Evolutionary conservation across 2,797 vertebrate species (phyloP).

Genomic region (Neopelma chrysocephalum): DNA sequence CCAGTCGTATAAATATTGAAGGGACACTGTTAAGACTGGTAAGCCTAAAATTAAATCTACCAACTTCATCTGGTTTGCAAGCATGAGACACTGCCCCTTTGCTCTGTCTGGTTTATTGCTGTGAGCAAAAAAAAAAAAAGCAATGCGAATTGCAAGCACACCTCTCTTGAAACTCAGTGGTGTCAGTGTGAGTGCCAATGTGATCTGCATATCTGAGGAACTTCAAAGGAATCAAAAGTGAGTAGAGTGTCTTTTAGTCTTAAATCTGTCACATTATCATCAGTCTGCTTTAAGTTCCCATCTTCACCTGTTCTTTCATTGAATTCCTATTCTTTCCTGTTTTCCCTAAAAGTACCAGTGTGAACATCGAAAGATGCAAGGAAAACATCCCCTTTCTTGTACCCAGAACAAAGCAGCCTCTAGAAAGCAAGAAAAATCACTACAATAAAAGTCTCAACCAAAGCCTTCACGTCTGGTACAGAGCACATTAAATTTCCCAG

Average conservation of each 20-base stretch:
- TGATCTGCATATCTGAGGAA: not conserved
- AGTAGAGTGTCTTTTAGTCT: not conserved
- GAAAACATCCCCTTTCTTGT: not conserved
- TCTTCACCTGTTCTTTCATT: not conserved
- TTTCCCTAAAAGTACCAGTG: not conserved
- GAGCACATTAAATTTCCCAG: not conserved
- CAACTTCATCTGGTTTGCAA: not conserved
- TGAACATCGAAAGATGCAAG: not conserved
- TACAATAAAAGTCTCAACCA: not conserved
- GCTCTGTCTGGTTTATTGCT: not conserved
- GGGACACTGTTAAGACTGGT: not conserved
- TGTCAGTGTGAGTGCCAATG: not conserved
- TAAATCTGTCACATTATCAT: not conserved
- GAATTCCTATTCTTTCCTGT: not conserved
- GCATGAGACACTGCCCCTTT: not conserved
- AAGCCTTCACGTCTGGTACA: not conserved
- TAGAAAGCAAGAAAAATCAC: not conserved
- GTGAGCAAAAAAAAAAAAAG: not conserved
- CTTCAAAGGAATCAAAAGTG: not conserved
- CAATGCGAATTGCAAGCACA: not conserved
- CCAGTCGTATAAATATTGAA: conserved; percentile 49
- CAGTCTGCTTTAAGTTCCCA: not conserved
- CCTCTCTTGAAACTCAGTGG: not conserved
- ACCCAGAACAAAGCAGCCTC: not conserved
- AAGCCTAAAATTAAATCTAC: conserved; percentile 26